Conservation (phyloP, 2,113 vertebrate species). For the Lates calcarifer region DNA sequence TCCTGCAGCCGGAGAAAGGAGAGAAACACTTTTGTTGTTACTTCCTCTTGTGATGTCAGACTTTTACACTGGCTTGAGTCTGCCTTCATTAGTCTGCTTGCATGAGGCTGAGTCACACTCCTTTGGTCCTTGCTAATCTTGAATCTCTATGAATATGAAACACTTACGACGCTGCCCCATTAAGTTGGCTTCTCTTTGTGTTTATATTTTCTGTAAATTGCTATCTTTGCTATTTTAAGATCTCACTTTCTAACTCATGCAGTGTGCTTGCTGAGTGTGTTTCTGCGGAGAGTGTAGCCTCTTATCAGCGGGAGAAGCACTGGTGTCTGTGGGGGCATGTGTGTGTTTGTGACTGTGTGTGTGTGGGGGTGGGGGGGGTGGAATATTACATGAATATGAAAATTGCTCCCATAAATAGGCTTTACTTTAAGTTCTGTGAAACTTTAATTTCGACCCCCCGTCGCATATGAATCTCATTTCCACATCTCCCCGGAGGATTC, state of each 20-base stretch:
- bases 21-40: conserved; percentile 12
- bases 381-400: conserved; percentile 77
- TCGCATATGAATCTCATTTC: conserved; percentile 66
- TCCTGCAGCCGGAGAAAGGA: background rate
- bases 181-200: conserved; percentile 30
- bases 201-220: conserved; percentile 50
- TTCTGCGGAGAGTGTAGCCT: conserved; percentile 20
- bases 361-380: conserved; percentile 38
- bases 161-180: conserved; percentile 5
- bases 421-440: conserved; percentile 73
- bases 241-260: conserved; percentile 44
- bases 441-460: conserved; percentile 67
- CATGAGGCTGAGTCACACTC: conserved; percentile 46
- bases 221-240: conserved; percentile 60
- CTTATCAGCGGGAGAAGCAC: conserved; percentile 38
- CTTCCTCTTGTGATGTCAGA: conserved; percentile 20
- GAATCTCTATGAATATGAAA: conserved; percentile 49
- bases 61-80: conserved; percentile 6
- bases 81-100: conserved; percentile 52
- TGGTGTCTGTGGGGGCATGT: conserved; percentile 44
- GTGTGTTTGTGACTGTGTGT: conserved; percentile 18
- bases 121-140: conserved; percentile 26
- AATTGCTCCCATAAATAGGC: conserved; percentile 74
- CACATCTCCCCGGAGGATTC: conserved; percentile 48
- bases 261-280: conserved; percentile 17